Conservation (phyloP, 2,797 vertebrate genomes). For the Amblyopsis hoosieri region DNA sequence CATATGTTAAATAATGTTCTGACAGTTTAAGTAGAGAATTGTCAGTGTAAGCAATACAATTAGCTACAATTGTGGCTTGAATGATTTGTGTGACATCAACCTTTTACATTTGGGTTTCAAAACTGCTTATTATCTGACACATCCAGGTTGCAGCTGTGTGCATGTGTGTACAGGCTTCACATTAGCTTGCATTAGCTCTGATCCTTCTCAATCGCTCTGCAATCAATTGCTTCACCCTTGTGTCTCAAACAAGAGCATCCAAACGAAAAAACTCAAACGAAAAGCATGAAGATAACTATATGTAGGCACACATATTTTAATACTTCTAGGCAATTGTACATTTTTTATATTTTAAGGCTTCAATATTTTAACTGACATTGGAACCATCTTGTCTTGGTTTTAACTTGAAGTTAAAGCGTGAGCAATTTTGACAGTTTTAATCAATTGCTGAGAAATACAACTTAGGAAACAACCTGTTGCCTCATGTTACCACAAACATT, state of each 20-base stretch:
- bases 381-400: background rate
- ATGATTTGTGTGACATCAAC: conserved; percentile 60
- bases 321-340: background rate
- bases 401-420: conserved; percentile 8
- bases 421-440: conserved; percentile 18
- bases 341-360: too few relatives aligned
- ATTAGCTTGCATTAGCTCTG: conserved; percentile 5
- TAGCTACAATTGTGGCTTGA: conserved; percentile 49
- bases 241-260: conserved; percentile 15
- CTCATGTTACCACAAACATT: conserved; percentile 40
- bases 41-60: background rate
- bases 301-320: background rate
- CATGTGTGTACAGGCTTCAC: conserved; percentile 38
- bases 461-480: conserved; percentile 56
- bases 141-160: conserved; percentile 30
- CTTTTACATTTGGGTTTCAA: conserved; percentile 36
- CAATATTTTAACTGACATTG: background rate
- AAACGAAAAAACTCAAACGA: background rate
- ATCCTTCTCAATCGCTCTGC: conserved; percentile 43
- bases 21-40: conserved; percentile 9
- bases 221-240: conserved; percentile 44
- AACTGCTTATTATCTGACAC: conserved; percentile 62
- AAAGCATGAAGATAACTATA: background rate
- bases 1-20: background rate
- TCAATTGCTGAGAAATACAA: conserved; percentile 28